Conservation (phyloP, 2,113 vertebrate species). For the Rhizomys pruinosus region DNA sequence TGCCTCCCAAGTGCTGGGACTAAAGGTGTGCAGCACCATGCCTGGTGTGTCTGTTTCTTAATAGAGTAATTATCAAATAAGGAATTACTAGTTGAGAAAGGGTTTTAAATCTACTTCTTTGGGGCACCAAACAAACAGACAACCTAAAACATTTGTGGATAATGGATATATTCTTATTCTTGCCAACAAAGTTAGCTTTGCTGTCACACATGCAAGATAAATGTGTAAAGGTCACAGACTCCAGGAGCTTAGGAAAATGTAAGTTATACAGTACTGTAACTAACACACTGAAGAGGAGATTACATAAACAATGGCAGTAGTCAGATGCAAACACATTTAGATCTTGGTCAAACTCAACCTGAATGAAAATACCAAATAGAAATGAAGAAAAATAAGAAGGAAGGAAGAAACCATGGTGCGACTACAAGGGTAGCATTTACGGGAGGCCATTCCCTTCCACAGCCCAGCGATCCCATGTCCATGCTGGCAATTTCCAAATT, state of each 20-base stretch:
- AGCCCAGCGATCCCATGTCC: too few species aligned
- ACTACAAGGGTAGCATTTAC: background rate
- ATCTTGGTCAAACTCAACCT: background rate
- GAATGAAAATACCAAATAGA: too few species aligned
- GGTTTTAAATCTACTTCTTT: conserved; percentile 52
- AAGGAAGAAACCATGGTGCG: background rate
- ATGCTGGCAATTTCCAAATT: background rate
- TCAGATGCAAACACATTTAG: background rate
- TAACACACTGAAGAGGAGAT: background rate
- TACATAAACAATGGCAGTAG: background rate
- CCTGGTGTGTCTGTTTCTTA: conserved; percentile 53
- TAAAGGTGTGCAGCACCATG: too few species aligned
- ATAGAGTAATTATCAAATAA: conserved; percentile 60
- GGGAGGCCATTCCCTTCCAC: too few species aligned
- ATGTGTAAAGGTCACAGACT: background rate
- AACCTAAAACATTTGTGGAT: conserved; percentile 55
- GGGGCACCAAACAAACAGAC: conserved; percentile 7
- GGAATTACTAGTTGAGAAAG: conserved; percentile 44
- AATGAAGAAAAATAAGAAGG: too few species aligned
- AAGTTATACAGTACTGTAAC: background rate
- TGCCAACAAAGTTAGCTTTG: background rate
- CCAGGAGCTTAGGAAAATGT: background rate
- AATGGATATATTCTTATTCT: conserved; percentile 26
- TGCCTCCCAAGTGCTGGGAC: too few species aligned
- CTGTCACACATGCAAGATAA: background rate